A percentile compares a stretch with the other conserved stretches of the same genome.
Evolutionary conservation across 1,140 invertebrate species (phyloP).

Genomic region (Papilio xuthus): DNA sequence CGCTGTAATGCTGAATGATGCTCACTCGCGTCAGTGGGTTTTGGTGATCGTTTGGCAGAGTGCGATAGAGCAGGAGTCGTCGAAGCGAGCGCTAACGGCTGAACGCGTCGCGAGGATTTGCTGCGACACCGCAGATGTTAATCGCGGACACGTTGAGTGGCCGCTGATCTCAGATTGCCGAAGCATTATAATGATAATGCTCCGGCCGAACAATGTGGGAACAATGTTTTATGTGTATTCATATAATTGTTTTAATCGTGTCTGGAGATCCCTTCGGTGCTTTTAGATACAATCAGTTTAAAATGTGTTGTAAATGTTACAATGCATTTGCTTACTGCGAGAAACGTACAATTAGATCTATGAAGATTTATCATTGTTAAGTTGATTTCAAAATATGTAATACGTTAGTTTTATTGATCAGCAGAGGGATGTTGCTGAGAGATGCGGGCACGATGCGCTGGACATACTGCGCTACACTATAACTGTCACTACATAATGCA

Average conservation of each 20-base stretch:
- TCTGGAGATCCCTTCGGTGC: neutral
- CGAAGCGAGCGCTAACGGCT: constrained; percentile 61
- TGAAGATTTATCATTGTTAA: neutral
- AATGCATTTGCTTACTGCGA: neutral
- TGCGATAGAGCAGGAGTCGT: constrained; percentile 24
- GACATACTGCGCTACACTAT: too few relatives aligned
- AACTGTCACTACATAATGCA: neutral
- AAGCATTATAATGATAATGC: neutral
- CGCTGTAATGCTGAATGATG: neutral
- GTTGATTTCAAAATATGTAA: neutral
- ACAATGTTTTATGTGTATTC: constrained; percentile 16
- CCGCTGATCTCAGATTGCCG: constrained; percentile 16
- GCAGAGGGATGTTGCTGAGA: neutral
- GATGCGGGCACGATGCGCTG: too few relatives aligned
- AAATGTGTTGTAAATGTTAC: neutral
- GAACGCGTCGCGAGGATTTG: constrained; percentile 54
- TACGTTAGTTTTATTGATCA: neutral
- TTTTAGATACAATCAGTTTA: constrained; percentile 4
- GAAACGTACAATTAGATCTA: neutral
- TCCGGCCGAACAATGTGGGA: constrained; percentile 30
- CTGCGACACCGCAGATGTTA: constrained; percentile 42
- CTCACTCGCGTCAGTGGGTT: neutral
- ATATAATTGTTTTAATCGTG: constrained; percentile 34
- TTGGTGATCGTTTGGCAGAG: neutral
- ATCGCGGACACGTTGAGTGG: constrained; percentile 35